These are phyloP conservation scores for Esox lucius DNA, from an alignment of 2,797 vertebrate genomes.

Conservation along the genomic window DNA sequence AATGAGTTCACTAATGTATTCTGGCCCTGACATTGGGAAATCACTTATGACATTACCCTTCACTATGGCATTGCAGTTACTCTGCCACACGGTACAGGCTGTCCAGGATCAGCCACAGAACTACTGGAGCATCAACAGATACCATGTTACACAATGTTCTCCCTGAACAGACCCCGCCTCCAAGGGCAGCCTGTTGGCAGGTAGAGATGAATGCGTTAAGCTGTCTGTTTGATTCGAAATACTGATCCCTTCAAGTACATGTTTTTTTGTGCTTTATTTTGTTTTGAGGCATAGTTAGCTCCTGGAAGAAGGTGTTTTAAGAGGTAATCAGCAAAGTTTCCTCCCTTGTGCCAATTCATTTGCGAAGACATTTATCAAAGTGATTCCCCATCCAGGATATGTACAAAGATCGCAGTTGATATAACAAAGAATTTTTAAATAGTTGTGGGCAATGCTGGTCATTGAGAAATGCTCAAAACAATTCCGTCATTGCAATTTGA, in stretches of 20 bases:
- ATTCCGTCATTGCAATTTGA: constrained; percentile 34
- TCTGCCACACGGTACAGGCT: constrained; percentile 18
- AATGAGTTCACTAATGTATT: constrained; percentile 51
- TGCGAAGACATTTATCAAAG: constrained; percentile 1
- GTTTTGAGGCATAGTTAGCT: constrained; percentile 26
- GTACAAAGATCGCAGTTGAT: background rate
- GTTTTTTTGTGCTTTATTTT: background rate
- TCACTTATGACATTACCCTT: constrained; percentile 48
- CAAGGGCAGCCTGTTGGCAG: background rate
- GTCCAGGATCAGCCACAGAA: constrained; percentile 10
- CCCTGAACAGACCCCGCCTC: background rate
- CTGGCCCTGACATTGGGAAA: constrained; percentile 41
- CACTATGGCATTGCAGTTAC: constrained; percentile 41
- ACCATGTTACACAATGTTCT: background rate
- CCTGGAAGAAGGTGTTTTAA: background rate
- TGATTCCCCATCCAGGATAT: background rate
- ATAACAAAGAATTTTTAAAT: background rate
- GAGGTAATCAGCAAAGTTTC: background rate
- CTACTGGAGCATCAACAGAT: constrained; percentile 17
- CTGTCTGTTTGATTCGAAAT: background rate
- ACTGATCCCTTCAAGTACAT: constrained; percentile 13
- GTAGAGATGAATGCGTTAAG: constrained; percentile 1
- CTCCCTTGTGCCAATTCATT: constrained; percentile 19
- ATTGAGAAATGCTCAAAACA: constrained; percentile 11
- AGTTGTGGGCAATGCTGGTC: background rate